Base-by-base conservation (phyloP, 2,888 invertebrate genomes). In the Arctia plantaginis region DNA sequence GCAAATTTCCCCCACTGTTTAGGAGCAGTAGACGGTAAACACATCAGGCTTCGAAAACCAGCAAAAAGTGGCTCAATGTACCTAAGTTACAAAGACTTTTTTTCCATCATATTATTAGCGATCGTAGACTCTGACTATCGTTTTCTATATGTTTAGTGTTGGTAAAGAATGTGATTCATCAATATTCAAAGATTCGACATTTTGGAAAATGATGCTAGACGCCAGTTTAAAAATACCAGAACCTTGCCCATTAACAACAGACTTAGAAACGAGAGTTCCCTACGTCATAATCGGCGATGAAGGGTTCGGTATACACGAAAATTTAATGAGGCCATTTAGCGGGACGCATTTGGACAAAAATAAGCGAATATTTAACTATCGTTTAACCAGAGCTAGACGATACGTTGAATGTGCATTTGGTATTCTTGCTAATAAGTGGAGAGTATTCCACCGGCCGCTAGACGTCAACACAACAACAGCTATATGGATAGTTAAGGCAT, bases 81-180 rank as follows among this genome's bases (percentile, higher is more conserved):
- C 20, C 20, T 51, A 20, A 51, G 23, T 79, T 84, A 82, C 78
- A 81, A 82, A 51, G 80, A 10, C 79, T n/a, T 77, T 77, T 78
- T 76, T 80, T 81, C 78, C 77, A 80, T 82, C 71, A 71, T 84
- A 79, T 80, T 84, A 76, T 75, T 84, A 76, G 82, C 81, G 69
- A 72, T 85, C 66, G 84, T 82, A 73, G 81, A 82, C 71, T 79
- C 78, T 13, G 73, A 84, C 71, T 84, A 82, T 75, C 76, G 78
- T 10, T 82, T 84, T 79, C 15, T 78, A 72, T 79, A 76, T n/a
- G 72, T n/a, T 81, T 27, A 77, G 77, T 75, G 69, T 83, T n/a
- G 81, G 84, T 4, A 84, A 81, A 80, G 80, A 81, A 79, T 81
- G 82, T 66, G 80, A 81, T 80, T 84, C 81, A 76, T 76, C 81